Base-by-base conservation (phyloP, 2,888 invertebrate species). In the Omphaloscelis lunosa region DNA sequence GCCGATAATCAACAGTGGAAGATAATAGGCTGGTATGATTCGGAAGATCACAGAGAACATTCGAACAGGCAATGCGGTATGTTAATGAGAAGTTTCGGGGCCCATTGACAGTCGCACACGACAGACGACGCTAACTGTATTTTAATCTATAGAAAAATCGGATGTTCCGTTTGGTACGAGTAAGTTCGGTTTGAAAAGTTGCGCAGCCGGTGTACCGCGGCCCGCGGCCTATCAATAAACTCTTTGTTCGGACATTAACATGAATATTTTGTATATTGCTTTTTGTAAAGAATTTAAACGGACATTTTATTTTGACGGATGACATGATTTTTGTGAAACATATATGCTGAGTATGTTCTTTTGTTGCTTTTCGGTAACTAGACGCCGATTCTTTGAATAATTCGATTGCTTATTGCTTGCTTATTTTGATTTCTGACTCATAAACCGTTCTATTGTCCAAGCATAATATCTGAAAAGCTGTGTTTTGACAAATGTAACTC, bases 111-210 rank as follows among this genome's bases (percentile, higher is more conserved):
- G 82, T 86, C 84, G 86, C 88, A 83, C 85, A 88, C 88, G 89
- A 83, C 83, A 83, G 90, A 91, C 88, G 84, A 89, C 86, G 75
- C 86, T 94, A 93, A 93, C 94, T 91, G 94, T 91, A 89, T 83
- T 89, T 89, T 86, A 85, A 89, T 87, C 84, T 86, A 80, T 84
- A 78, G 83, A 81, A 81, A 85, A 86, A 86, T 86, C 86, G 75
- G 69, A 77, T 79, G 79, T 88, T 75, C 70, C 78, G 70, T 78
- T 82, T 39, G 63, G n/a, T 80, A 73, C 58, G 53, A 58, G 70
- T 80, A 74, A 71, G 56, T 75, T 86, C 29, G 62, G 71, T 80
- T 86, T 77, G 62, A 87, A 86, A 86, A 80, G 76, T 87, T 74
- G 86, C 75, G 71, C 63, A 76, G 79, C 75, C 71, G 61, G 82